Evolutionary conservation across 2,888 invertebrate species (phyloP).

Genomic region (Ochropleura plecta): DNA sequence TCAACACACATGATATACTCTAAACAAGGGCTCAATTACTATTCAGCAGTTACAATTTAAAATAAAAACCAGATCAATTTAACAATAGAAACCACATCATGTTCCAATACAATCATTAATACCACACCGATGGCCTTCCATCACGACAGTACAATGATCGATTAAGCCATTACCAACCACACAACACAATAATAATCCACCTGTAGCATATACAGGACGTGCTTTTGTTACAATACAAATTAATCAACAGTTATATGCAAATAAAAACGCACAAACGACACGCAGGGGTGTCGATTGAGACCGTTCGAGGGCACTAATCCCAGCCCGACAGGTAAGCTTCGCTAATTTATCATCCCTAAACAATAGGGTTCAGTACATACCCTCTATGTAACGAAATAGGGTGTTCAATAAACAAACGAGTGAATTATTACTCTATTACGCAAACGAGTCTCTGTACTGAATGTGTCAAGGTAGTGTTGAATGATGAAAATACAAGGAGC

Average conservation of each 20-base stretch:
- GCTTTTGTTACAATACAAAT: slow-evolving; percentile 80
- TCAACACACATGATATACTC: not conserved
- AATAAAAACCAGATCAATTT: slow-evolving; percentile 2
- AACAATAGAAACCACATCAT: not conserved
- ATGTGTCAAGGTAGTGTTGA: not conserved
- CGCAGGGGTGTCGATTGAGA: slow-evolving; percentile 81
- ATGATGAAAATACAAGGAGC: not conserved
- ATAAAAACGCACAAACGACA: slow-evolving; percentile 84
- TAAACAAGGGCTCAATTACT: not conserved
- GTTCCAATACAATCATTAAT: slow-evolving; percentile 21
- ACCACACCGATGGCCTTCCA: slow-evolving; percentile 12
- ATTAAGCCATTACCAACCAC: slow-evolving; percentile 40
- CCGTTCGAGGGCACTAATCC: slow-evolving; percentile 84
- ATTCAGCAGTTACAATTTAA: not conserved
- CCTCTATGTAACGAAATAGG: slow-evolving; percentile 76
- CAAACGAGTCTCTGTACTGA: slow-evolving; percentile 17
- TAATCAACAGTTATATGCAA: slow-evolving; percentile 85
- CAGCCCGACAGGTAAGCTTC: slow-evolving; percentile 86
- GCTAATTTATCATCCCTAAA: slow-evolving; percentile 89
- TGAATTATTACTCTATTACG: slow-evolving; percentile 70
- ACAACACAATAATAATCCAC: slow-evolving; percentile 40
- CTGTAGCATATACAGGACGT: slow-evolving; percentile 51
- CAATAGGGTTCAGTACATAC: slow-evolving; percentile 82
- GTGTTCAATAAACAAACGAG: slow-evolving; percentile 78
- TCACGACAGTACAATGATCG: slow-evolving; percentile 42